A percentile compares a stretch with the other conserved stretches of the same genome.
Conservation (phyloP, 2,888 invertebrate genomes). For the Thysanoteuthis rhombus region DNA sequence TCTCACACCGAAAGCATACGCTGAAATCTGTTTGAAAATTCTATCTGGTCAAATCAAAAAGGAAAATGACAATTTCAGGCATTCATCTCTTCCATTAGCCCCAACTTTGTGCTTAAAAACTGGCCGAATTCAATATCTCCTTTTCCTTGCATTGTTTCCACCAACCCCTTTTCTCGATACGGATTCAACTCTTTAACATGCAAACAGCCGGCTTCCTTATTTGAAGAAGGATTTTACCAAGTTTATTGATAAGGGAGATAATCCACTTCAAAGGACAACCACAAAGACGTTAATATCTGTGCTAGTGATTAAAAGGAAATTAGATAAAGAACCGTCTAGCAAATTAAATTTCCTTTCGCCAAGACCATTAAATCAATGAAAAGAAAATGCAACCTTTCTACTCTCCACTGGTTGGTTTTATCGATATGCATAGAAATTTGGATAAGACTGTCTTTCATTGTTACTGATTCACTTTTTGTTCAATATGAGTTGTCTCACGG, state of each 20-base stretch:
- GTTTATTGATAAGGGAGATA: background rate
- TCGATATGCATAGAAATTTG: no score
- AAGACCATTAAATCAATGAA: background rate
- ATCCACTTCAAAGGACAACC: background rate
- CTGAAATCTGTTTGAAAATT: background rate
- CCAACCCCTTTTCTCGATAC: background rate
- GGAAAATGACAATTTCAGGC: background rate
- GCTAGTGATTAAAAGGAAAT: background rate
- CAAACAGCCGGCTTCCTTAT: background rate
- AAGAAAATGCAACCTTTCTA: background rate
- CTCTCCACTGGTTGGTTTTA: background rate
- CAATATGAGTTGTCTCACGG: no score
- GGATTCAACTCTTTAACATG: background rate
- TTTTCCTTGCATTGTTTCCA: background rate
- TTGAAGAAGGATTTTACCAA: background rate
- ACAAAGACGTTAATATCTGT: background rate
- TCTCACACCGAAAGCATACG: background rate
- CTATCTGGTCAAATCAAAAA: background rate
- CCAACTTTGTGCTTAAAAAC: background rate
- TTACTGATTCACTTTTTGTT: no score
- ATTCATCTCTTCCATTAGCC: background rate
- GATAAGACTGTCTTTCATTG: no score
- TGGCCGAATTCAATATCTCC: background rate
- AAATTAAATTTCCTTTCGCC: background rate
- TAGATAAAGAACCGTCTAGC: background rate